Percentiles rank a stretch among this genome's conserved stretches.
phyloP scores from a whole-genome alignment of 2,888 invertebrate genomes.

The Sussaba pulchella region DNA sequence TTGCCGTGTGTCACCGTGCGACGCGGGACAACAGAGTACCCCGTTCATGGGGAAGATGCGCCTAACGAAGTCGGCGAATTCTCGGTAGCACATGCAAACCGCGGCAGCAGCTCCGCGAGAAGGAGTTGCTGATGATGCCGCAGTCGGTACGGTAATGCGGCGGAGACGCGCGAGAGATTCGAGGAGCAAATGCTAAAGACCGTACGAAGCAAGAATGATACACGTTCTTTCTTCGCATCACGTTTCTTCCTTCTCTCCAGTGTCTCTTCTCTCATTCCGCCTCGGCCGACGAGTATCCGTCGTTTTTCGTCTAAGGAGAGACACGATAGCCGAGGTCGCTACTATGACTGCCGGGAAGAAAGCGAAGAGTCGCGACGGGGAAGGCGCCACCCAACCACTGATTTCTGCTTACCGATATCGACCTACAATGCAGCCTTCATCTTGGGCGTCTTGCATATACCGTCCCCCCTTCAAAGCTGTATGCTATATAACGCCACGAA shows the following conservation, averaged over 20 bases:
- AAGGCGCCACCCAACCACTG: slow-evolving; percentile 82
- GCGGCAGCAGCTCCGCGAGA: slow-evolving; percentile 35
- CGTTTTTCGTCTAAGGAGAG: slow-evolving; percentile 45
- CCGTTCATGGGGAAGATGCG: slow-evolving; percentile 44
- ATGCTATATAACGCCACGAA: slow-evolving; percentile 13
- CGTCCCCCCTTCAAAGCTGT: slow-evolving; percentile 37
- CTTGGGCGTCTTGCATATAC: slow-evolving; percentile 70
- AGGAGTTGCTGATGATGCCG: slow-evolving; percentile 28
- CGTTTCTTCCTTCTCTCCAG: slow-evolving; percentile 47
- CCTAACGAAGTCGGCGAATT: slow-evolving; percentile 78
- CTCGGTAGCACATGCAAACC: slow-evolving; percentile 71
- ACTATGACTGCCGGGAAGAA: slow-evolving; percentile 51
- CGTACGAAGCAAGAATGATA: slow-evolving; percentile 48
- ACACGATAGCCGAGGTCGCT: slow-evolving; percentile 1
- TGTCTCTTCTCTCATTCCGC: slow-evolving; percentile 46
- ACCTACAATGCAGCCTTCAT: slow-evolving; percentile 82
- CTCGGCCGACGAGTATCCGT: slow-evolving; percentile 46
- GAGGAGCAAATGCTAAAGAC: slow-evolving; percentile 56
- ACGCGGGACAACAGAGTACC: slow-evolving; percentile 44
- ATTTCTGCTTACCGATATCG: slow-evolving; percentile 83
- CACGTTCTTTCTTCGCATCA: slow-evolving; percentile 37
- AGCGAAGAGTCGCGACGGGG: slow-evolving; percentile 63
- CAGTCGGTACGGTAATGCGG: slow-evolving; percentile 15
- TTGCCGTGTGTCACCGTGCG: slow-evolving; percentile 35
- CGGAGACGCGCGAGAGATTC: slow-evolving; percentile 41